Conservation (phyloP, 2,888 invertebrate genomes). For the Belgica antarctica region DNA sequence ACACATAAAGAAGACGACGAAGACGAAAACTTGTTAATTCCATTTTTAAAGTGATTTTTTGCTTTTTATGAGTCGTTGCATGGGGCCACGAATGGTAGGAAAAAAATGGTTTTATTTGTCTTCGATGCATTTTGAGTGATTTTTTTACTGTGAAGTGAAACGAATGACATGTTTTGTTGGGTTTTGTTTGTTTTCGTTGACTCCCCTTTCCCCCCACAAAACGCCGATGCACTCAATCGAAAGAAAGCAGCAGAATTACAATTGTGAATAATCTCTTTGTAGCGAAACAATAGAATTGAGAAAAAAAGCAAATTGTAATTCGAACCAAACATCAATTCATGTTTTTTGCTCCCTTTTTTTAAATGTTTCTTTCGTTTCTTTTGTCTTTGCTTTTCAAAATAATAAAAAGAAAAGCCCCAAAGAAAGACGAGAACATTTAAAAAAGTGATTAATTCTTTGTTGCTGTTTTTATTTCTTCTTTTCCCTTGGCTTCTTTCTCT, state of each 20-base stretch:
- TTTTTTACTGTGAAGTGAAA: conserved; percentile 6
- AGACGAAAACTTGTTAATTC: conserved; percentile 2
- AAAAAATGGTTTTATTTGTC: not conserved
- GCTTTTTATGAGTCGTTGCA: not conserved
- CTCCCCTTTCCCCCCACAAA: not conserved
- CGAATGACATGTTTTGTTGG: conserved; percentile 21
- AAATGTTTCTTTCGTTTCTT: not conserved
- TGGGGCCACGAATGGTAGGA: not conserved
- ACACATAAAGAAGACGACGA: not conserved
- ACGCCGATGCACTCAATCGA: conserved; percentile 1
- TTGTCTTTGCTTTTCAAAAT: too few species aligned
- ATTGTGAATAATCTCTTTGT: not conserved
- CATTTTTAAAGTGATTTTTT: too few species aligned
- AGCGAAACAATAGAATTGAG: conserved; percentile 5
- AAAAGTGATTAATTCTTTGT: conserved; percentile 20
- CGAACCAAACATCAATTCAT: conserved; percentile 7
- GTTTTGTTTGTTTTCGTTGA: not conserved
- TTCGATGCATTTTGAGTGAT: conserved; percentile 7
- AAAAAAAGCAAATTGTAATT: not conserved
- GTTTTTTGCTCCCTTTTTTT: not conserved
- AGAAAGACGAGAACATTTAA: conserved; percentile 19
- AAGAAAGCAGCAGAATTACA: too few species aligned
- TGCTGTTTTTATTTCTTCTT: not conserved
- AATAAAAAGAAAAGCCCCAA: too few species aligned
- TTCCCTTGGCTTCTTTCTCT: not conserved